phyloP scores from a whole-genome alignment of 2,888 invertebrate species.

The Drosophila quinaria region DNA sequence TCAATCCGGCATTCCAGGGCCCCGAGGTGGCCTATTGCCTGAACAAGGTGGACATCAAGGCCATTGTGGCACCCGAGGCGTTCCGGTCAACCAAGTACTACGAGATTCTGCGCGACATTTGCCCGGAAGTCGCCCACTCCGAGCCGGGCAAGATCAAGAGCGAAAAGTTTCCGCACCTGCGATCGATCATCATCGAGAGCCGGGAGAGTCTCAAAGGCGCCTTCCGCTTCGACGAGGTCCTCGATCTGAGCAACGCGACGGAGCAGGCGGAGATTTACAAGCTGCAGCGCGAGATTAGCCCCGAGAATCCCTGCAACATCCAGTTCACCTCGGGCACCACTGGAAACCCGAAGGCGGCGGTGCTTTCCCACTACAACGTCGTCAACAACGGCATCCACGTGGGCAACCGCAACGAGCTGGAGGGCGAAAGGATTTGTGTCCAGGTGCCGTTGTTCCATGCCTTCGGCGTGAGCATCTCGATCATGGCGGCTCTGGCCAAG shows the following conservation, averaged over 20 bases:
- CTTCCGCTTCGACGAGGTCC: conserved; percentile 85
- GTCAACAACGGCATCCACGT: conserved; percentile 91
- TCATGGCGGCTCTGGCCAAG: conserved; percentile 87
- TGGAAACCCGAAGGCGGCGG: conserved; percentile 90
- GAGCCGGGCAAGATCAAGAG: conserved; percentile 86
- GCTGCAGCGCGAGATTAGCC: conserved; percentile 87
- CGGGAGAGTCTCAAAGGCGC: conserved; percentile 86
- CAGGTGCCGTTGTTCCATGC: conserved; percentile 94
- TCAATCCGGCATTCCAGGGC: conserved; percentile 91
- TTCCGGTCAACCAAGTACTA: conserved; percentile 90
- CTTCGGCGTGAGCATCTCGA: conserved; percentile 90
- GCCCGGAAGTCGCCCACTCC: conserved; percentile 87
- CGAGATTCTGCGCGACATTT: conserved; percentile 87
- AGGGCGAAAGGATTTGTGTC: conserved; percentile 86
- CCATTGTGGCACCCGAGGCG: conserved; percentile 88
- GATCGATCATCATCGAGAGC: conserved; percentile 87
- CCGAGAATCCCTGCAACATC: conserved; percentile 91
- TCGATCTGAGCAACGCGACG: conserved; percentile 68
- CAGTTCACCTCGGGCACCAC: conserved; percentile 95
- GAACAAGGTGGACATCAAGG: conserved; percentile 90
- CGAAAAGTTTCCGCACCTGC: conserved; percentile 86
- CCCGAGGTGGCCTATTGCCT: conserved; percentile 91
- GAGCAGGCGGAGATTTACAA: conserved; percentile 61
- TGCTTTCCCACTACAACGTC: conserved; percentile 90
- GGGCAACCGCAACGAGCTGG: conserved; percentile 86